phyloP scores from a whole-genome alignment of 2,797 vertebrate genomes.

The Sus cebifrons region DNA sequence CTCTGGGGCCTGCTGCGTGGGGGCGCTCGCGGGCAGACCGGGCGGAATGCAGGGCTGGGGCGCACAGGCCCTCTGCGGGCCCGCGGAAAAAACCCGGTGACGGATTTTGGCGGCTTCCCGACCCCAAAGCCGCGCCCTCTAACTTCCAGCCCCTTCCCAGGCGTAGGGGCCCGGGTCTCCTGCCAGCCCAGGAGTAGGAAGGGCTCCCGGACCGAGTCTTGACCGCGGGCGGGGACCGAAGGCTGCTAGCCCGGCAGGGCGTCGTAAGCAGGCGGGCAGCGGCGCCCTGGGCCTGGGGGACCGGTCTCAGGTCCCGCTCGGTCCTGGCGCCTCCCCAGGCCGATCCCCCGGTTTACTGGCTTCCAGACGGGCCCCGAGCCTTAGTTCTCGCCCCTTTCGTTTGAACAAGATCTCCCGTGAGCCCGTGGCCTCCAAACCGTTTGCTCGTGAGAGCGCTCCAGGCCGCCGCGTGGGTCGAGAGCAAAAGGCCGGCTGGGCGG shows the following conservation, averaged over 20 bases:
- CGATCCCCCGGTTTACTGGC: not conserved
- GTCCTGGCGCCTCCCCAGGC: not conserved
- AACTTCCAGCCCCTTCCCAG: too few relatives aligned
- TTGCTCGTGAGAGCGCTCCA: not conserved
- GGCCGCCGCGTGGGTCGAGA: not conserved
- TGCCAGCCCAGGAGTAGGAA: not conserved
- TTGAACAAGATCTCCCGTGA: not conserved
- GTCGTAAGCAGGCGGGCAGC: not conserved
- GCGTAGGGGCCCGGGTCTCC: not conserved
- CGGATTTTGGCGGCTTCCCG: not conserved
- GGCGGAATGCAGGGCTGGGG: accelerated
- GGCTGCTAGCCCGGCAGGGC: not conserved
- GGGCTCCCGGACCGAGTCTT: not conserved
- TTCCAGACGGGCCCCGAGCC: not conserved
- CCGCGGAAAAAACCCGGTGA: accelerated
- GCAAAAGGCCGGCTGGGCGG: not conserved
- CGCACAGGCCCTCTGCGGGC: not conserved
- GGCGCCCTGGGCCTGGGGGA: not conserved
- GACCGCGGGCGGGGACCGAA: not conserved
- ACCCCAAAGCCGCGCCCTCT: not conserved
- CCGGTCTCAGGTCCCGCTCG: not conserved
- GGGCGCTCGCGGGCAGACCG: constrained; percentile 26
- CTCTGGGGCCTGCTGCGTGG: constrained; percentile 34
- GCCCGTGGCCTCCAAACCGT: constrained; percentile 61
- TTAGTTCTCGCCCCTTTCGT: constrained; percentile 70